A percentile compares a stretch with the other conserved stretches of the same genome.
Evolutionary conservation across 2,113 vertebrate genomes (phyloP).

Genomic region (Cariama cristata): DNA sequence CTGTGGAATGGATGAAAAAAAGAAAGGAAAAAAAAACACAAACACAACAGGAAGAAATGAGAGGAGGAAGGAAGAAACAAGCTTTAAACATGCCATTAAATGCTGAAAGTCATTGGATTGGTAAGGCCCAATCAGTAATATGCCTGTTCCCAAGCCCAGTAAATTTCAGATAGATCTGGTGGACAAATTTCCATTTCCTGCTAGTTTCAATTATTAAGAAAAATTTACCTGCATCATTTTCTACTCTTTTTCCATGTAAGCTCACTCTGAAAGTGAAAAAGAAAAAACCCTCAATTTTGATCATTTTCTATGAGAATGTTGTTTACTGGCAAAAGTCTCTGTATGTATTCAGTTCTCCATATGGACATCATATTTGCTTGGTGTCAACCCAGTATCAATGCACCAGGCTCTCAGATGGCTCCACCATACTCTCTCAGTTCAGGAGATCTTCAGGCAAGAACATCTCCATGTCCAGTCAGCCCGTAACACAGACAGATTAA

Average conservation of each 20-base stretch:
- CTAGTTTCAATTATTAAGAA: not conserved
- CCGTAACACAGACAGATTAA: not conserved
- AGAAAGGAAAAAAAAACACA: rapidly evolving
- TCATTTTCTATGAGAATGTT: not conserved
- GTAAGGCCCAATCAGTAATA: not conserved
- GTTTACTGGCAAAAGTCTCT: not conserved
- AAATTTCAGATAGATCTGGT: not conserved
- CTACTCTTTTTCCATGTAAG: not conserved
- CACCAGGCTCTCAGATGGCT: not conserved
- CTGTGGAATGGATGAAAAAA: not conserved
- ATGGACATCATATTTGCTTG: not conserved
- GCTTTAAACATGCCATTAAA: not conserved
- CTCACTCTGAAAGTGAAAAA: not conserved
- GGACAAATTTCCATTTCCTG: not conserved
- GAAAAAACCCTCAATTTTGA: not conserved
- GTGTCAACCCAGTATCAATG: not conserved
- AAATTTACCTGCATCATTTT: not conserved
- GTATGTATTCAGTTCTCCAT: not conserved
- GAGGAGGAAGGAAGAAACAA: not conserved
- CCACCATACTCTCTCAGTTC: not conserved
- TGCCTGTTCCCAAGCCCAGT: not conserved
- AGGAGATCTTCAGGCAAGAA: not conserved
- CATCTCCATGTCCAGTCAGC: not conserved
- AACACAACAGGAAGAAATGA: not conserved
- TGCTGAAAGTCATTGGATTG: not conserved